These are phyloP conservation scores for Rotaria macrura DNA, from an alignment of 2,888 invertebrate species.

Conservation along the genomic window DNA sequence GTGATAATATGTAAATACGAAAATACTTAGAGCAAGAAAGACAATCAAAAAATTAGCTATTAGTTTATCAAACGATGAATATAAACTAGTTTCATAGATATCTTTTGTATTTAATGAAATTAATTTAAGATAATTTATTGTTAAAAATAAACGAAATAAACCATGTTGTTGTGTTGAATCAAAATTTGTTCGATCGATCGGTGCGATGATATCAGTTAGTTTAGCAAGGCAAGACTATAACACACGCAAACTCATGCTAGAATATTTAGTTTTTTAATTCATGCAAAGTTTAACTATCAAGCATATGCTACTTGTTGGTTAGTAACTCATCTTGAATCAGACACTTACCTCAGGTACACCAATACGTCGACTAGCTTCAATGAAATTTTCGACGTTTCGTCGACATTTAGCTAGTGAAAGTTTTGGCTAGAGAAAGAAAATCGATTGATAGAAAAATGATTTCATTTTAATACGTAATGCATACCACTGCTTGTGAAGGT, in stretches of 20 bases:
- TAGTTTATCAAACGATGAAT: not conserved
- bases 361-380: constrained; percentile 81
- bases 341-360: constrained; percentile 80
- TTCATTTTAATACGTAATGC: constrained; percentile 33
- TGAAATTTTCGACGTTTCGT: constrained; percentile 84
- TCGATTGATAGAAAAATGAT: not conserved
- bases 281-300: not conserved
- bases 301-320: not conserved
- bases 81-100: not conserved
- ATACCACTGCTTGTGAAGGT: constrained; percentile 55
- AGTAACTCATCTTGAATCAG: not conserved
- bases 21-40: not conserved
- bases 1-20: not conserved
- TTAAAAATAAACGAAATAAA: constrained; percentile 1
- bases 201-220: not conserved
- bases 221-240: not conserved
- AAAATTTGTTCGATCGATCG: not conserved
- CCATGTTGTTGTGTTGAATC: not conserved
- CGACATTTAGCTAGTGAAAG: constrained; percentile 85
- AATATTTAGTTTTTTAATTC: not conserved
- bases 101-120: not conserved
- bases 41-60: not conserved
- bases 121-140: constrained; percentile 21
- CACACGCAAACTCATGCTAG: not conserved
- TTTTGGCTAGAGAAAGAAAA: constrained; percentile 64